Conservation (phyloP, 2,888 invertebrate genomes). For the Noctua comes region DNA sequence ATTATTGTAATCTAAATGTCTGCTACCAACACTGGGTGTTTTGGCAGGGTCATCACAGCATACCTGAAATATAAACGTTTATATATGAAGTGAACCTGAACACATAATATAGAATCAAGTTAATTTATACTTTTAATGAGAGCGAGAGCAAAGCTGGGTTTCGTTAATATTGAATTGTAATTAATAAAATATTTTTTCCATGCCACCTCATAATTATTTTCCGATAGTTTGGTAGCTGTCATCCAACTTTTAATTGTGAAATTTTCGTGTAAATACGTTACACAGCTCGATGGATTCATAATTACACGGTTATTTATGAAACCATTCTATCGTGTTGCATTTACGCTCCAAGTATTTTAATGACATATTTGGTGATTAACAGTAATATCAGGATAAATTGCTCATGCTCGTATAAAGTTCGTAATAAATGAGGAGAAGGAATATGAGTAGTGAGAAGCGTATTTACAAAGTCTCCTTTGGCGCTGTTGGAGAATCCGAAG, state of each 20-base stretch:
- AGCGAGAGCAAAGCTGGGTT: neutral
- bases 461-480: conserved; percentile 79
- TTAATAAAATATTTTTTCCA: conserved; percentile 29
- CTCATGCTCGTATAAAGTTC: conserved; percentile 15
- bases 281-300: conserved; percentile 55
- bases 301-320: conserved; percentile 65
- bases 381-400: conserved; percentile 38
- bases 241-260: conserved; percentile 44
- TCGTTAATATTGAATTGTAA: conserved; percentile 3
- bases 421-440: conserved; percentile 9
- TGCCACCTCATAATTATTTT: conserved; percentile 47
- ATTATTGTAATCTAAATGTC: conserved; percentile 45
- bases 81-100: neutral
- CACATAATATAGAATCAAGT: neutral
- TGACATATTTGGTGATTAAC: conserved; percentile 61
- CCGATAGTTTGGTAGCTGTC: conserved; percentile 50
- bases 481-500: conserved; percentile 70
- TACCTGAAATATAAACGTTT: conserved; percentile 70
- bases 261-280: conserved; percentile 52
- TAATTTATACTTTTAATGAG: neutral
- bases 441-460: conserved; percentile 18
- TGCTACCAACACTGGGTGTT: conserved; percentile 8
- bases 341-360: conserved; percentile 60
- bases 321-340: conserved; percentile 60
- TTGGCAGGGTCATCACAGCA: conserved; percentile 72